These are phyloP conservation scores for Theodoxus fluviatilis DNA, from an alignment of 2,888 invertebrate genomes.

Conservation along the genomic window DNA sequence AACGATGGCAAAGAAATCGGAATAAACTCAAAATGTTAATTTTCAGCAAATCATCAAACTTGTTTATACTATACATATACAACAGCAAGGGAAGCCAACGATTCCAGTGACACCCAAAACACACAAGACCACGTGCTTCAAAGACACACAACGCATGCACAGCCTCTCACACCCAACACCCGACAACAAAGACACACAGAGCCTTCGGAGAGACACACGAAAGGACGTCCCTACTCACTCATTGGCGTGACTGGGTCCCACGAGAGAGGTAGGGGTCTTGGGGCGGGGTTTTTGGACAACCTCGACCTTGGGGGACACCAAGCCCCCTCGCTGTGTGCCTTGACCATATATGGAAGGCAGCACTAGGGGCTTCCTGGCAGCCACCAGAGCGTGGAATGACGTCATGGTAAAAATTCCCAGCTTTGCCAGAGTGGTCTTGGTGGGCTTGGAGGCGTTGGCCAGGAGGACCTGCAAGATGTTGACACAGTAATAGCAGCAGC, in stretches of 20 bases:
- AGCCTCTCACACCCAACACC: no score
- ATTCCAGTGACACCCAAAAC: no score
- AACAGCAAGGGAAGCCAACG: no score
- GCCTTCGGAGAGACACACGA: no score
- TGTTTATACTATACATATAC: no score
- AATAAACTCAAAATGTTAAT: no score
- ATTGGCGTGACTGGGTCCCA: constrained; percentile 29
- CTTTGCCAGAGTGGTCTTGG: constrained; percentile 92
- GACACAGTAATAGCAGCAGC: not conserved
- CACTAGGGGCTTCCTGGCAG: constrained; percentile 83
- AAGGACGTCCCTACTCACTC: not conserved
- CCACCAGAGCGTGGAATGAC: constrained; percentile 96
- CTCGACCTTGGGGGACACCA: constrained; percentile 48
- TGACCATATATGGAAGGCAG: constrained; percentile 53
- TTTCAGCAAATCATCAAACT: no score
- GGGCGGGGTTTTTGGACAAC: constrained; percentile 31
- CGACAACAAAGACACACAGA: no score
- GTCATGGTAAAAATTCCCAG: constrained; percentile 97
- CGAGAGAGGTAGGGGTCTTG: constrained; percentile 36
- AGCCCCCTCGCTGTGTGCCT: constrained; percentile 49
- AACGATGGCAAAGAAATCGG: no score
- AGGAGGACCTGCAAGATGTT: constrained; percentile 85
- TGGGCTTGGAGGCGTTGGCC: constrained; percentile 92
- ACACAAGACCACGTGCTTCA: no score
- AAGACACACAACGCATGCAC: no score